Base-by-base conservation (phyloP, 2,797 vertebrate species). In the Distichodus sexfasciatus region DNA sequence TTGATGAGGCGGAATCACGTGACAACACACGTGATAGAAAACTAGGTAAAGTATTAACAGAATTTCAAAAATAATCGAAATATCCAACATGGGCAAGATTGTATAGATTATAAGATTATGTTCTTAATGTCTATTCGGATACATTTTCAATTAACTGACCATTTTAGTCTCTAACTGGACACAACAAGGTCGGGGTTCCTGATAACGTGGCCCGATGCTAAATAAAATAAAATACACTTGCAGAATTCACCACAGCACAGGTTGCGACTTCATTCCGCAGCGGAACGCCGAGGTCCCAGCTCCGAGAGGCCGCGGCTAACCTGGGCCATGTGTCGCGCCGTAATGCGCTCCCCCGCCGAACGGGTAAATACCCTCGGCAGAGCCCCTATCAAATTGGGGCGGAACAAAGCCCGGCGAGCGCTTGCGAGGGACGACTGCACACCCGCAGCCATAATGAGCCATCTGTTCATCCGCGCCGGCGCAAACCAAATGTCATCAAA, bases 381-480 rank as follows among this genome's bases (percentile, higher is more conserved):
- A 80, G 85, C 72, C 73, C 72, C 79, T 88, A 88, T 87, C 80
- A 72, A 80, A 88, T 86, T 83, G 82, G 63, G 33, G 51, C 11
- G 46, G 67, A 71, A 82, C 76, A 79, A 79, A 80, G 76, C 80
- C n/a, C 68, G 64, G 78, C 84, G 84, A 85, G 83, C 84, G 82
- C 86, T 65, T 84, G 87, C 69, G 80, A 84, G 82, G 81, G 58
- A 78, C 77, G 58, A 66, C 40, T 43, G 69, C 47, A 31, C 76
- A 80, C 61, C 77, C 62, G 81, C 75, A 80, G 76, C 85, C 75
- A 77, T 81, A 82, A 80, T 53, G 76, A 87, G 84, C 78, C 78
- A 85, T 74, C 79, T 65, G 76, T 64, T 76, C 79, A 85, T 83
- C 76, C 79, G 84, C 70, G 81, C 81, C 67, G 69, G 69, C 74